Evolutionary conservation across 2,888 invertebrate species (phyloP).

Genomic region (Herminia tarsipennalis): DNA sequence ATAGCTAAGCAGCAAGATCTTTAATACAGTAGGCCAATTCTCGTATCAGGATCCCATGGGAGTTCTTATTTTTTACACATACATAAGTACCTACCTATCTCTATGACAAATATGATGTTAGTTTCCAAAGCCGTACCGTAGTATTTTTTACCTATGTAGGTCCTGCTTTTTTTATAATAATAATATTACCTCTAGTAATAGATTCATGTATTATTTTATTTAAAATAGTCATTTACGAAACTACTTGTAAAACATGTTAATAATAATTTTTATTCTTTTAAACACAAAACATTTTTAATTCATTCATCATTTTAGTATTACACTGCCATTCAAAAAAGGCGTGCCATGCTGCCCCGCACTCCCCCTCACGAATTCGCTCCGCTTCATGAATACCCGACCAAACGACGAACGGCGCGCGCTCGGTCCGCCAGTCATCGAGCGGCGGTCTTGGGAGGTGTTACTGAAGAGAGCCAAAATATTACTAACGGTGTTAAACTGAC

Average conservation of each 20-base stretch:
- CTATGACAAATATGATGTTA: too few relatives aligned
- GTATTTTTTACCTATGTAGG: too few relatives aligned
- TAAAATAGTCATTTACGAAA: too few relatives aligned
- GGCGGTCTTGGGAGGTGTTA: constrained; percentile 60
- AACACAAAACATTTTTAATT: constrained; percentile 32
- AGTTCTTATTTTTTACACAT: too few relatives aligned
- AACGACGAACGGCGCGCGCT: constrained; percentile 55
- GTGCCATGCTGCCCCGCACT: constrained; percentile 33
- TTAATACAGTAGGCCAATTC: too few relatives aligned
- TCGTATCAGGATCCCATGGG: too few relatives aligned
- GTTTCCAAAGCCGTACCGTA: too few relatives aligned
- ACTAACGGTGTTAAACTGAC: constrained; percentile 62
- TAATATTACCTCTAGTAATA: too few relatives aligned
- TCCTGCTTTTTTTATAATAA: too few relatives aligned
- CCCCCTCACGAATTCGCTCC: constrained; percentile 38
- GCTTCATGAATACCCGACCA: constrained; percentile 54
- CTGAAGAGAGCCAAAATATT: constrained; percentile 37
- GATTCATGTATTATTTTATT: too few relatives aligned
- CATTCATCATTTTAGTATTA: constrained; percentile 60
- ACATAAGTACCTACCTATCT: too few relatives aligned
- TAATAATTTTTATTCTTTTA: background rate
- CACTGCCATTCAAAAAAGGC: constrained; percentile 49
- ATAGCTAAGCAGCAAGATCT: too few relatives aligned
- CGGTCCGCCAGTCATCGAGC: constrained; percentile 79
- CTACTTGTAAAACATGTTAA: background rate